A percentile compares a stretch with the other conserved stretches of the same genome.
Evolutionary conservation across 2,888 invertebrate genomes (phyloP).

Genomic region (Phymatocera aterrima): DNA sequence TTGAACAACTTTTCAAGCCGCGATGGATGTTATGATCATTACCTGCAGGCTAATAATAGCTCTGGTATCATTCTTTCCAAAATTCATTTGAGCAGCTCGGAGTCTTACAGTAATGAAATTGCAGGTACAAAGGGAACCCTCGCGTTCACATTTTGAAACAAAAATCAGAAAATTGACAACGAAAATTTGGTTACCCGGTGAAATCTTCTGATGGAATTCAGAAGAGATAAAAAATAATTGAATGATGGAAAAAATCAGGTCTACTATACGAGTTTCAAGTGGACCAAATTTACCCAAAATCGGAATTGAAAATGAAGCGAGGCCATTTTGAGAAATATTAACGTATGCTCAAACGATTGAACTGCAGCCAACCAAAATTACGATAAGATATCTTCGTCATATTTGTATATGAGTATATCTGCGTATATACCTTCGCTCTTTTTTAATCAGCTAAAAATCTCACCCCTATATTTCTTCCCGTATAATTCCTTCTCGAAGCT

Average conservation of each 20-base stretch:
- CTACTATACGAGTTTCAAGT: background rate
- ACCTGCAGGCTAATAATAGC: background rate
- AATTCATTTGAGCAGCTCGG: background rate
- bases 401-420: slow-evolving; percentile 32
- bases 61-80: background rate
- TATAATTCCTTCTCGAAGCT: slow-evolving; percentile 46
- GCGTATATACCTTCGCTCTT: slow-evolving; percentile 48
- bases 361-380: slow-evolving; percentile 56
- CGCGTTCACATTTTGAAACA: background rate
- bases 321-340: background rate
- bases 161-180: background rate
- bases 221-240: background rate
- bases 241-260: background rate
- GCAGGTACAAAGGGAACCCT: background rate
- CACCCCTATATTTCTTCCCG: slow-evolving; percentile 50
- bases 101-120: background rate
- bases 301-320: background rate
- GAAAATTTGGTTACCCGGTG: background rate
- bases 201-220: background rate
- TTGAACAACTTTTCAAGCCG: background rate
- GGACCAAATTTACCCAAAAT: background rate
- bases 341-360: slow-evolving; percentile 54
- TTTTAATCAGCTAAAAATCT: slow-evolving; percentile 55
- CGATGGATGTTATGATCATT: background rate
- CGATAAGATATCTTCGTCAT: slow-evolving; percentile 18